Evolutionary conservation across 2,797 vertebrate genomes (phyloP), one percentile per base, ranked within the genome.

Genomic region (Catostomus latipinnis): DNA sequence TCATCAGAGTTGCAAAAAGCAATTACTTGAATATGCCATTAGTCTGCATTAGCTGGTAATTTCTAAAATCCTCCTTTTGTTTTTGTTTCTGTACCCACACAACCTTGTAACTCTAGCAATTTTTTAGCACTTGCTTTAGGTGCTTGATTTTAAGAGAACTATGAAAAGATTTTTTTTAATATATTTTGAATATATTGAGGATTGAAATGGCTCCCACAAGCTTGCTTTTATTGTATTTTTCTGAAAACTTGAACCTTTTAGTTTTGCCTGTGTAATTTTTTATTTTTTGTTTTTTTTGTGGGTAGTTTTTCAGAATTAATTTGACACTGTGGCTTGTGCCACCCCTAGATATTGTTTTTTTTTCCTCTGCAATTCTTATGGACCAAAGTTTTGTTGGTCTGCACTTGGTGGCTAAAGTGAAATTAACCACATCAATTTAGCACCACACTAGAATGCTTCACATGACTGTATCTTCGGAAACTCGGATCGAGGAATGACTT

Each of bases 111-210:
- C 72, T 70, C 48, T 73, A 75, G 69, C 45, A 53, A 56, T 69
- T 75, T 77, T 18, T 81, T 79, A 86, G 84, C 81, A 84, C 92
- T 91, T 71, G 87, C 88, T 89, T 90, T 91, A 93, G 90, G 88
- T 87, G 88, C 91, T 93, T 93, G 90, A 93, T 92, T 94, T 91
- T 88, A 88, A 90, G 90, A 81, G 78, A 87, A 81, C 69, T 80
- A 91, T 86, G 77, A 83, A 90, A 90, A 80, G 68, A 83, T 84
- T 78, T 85, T 90, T 79, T 86, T 91, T 91, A 84, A 87, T 88
- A 89, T 86, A 86, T 88, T 86, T 84, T 86, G 65, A 84, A 75
- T 62, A 76, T 63, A 84, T 34, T 34, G 34, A 34, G 62, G 62
- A 61, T 58, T 57, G 53, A 73, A 74, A 85, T 85, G 87, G 83